Evolutionary conservation across 2,888 invertebrate species (phyloP).

Genomic region (Pachymerium ferrugineum): DNA sequence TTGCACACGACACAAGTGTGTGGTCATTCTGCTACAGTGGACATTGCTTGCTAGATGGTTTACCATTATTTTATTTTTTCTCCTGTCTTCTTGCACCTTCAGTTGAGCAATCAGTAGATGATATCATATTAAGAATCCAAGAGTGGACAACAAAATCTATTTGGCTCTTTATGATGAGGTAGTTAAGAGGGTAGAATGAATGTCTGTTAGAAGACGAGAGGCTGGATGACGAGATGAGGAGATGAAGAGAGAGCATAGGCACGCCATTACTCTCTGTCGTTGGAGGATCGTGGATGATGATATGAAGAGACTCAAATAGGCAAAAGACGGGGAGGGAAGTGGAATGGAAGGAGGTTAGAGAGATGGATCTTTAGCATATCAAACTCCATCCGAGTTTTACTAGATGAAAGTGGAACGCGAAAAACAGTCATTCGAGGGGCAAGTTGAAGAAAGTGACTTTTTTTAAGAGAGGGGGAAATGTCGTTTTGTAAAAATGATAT

Average conservation of each 20-base stretch:
- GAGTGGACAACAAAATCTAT: background rate
- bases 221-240: constrained; percentile 1
- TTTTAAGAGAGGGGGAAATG: background rate
- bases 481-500: background rate
- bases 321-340: background rate
- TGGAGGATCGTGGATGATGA: background rate
- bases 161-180: background rate
- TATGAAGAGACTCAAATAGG: constrained; percentile 5
- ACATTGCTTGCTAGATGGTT: no score
- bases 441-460: no score
- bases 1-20: background rate
- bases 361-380: constrained; percentile 19
- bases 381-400: background rate
- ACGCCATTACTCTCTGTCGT: background rate
- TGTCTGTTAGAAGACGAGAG: background rate
- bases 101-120: background rate
- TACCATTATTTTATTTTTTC: no score
- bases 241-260: constrained; percentile 10
- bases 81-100: no score
- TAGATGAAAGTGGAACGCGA: background rate
- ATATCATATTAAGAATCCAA: background rate
- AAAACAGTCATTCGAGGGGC: constrained; percentile 1
- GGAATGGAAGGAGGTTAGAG: no score
- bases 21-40: background rate
- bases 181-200: background rate